Evolutionary conservation across 1,140 invertebrate species (phyloP), one percentile per base, ranked within the genome.

Genomic region (Orius insidiosus): DNA sequence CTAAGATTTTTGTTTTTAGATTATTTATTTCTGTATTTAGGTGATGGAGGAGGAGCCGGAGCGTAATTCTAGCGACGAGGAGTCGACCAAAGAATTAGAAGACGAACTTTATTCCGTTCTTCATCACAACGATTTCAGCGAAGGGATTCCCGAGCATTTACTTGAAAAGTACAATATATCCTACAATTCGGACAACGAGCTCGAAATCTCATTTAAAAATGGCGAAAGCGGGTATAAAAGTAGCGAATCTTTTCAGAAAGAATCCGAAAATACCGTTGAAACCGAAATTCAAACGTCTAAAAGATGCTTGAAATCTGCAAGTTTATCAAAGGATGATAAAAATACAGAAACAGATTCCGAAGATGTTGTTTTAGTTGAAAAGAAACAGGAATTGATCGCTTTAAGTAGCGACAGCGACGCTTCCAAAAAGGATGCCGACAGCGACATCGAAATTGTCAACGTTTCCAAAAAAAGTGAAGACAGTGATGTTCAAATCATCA

Each of bases 1-100:
- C n/a, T n/a, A n/a, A n/a, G n/a, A n/a, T n/a, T n/a, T n/a, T n/a
- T n/a, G n/a, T n/a, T n/a, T n/a, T n/a, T n/a, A 24, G 7, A 24
- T 4, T 24, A 4, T 24, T 24, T 7, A 7, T 24, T 24, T 24
- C 7, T 24, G 7, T 24, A 4, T 24, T 4, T 24, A 24, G 24
- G 24, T 7, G 24, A 71, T 51, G 37, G 43, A 33, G 39, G 42
- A 46, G 4, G n/a, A 30, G 6, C 6, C 16, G 18, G 9, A 10
- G 8, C 11, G 9, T n/a, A 16, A 24, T 13, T 11, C 16, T 6
- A 40, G 19, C 30, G 49, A 47, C 7, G 35, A 15, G 5, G 41
- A 48, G 10, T 43, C n/a, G n/a, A n/a, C 24, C 24, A 40, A 32
- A 11, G 50, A 52, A 15, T 2, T 52, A 10, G 50, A 52, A 35